Percentiles rank a stretch among this genome's conserved stretches.
Conservation (phyloP, 2,888 invertebrate genomes). For the Diaprepes abbreviatus region DNA sequence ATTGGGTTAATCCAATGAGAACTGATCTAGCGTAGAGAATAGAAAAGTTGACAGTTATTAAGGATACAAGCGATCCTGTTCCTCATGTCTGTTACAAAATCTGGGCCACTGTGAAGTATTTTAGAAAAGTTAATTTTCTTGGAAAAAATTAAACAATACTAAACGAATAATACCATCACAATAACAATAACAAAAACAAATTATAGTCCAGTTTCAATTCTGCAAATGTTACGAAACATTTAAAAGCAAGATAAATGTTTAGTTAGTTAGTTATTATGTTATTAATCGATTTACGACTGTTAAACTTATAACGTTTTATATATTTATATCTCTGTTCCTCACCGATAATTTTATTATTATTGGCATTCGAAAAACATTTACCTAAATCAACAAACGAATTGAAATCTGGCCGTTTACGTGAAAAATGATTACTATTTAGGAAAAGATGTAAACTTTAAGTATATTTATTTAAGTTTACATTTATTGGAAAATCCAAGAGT, state of each 20-base stretch:
- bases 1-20: no score
- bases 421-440: constrained; percentile 34
- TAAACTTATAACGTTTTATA: constrained; percentile 14
- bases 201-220: not conserved
- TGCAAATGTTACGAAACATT: not conserved
- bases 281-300: constrained; percentile 18
- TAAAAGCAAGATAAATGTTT: constrained; percentile 4
- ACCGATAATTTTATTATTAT: constrained; percentile 30
- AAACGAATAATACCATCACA: no score
- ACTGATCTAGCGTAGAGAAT: no score
- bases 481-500: constrained; percentile 21
- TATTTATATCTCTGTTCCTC: constrained; percentile 19
- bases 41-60: no score
- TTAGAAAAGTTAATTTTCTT: no score
- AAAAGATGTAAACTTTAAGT: constrained; percentile 23
- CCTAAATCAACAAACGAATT: constrained; percentile 29
- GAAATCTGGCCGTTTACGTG: constrained; percentile 16
- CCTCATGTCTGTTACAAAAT: no score
- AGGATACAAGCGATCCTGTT: no score
- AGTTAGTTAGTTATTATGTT: constrained; percentile 6
- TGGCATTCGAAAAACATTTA: constrained; percentile 30
- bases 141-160: no score
- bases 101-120: no score
- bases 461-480: constrained; percentile 38
- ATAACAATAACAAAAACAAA: not conserved